phyloP scores from a whole-genome alignment of 1,140 invertebrate genomes.

The Whitmania pigra region DNA sequence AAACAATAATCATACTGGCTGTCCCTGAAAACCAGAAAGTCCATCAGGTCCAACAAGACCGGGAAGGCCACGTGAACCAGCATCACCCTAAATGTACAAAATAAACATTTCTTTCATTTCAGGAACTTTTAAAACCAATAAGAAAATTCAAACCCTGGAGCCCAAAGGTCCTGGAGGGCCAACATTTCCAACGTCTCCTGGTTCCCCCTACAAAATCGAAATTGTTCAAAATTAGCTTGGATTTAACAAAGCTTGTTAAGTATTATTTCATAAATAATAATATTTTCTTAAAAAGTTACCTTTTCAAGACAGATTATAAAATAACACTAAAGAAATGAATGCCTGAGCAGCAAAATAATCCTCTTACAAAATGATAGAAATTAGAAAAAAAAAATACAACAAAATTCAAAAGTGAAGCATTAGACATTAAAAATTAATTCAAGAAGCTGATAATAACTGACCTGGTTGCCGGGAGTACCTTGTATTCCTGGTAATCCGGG shows the following conservation, averaged over 20 bases:
- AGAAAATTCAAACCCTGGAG: background rate
- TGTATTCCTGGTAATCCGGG: conserved; percentile 15
- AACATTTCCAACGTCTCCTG: conserved; percentile 2
- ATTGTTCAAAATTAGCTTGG: background rate
- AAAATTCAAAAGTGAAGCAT: background rate
- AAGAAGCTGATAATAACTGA: background rate
- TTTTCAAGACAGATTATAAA: too few species aligned
- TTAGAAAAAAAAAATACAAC: too few species aligned
- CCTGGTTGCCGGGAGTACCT: conserved; percentile 5
- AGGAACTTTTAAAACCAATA: background rate
- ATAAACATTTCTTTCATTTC: background rate
- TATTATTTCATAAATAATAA: too few species aligned
- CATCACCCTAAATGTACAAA: conserved; percentile 3
- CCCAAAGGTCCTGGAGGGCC: background rate
- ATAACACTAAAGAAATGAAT: too few species aligned
- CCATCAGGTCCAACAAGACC: conserved; percentile 15
- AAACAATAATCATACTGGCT: conserved; percentile 7
- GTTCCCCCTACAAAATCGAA: background rate
- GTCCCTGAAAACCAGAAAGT: conserved; percentile 15
- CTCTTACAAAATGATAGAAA: too few species aligned
- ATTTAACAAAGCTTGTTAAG: too few species aligned
- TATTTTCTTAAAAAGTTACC: too few species aligned
- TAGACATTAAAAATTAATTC: background rate
- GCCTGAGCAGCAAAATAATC: too few species aligned
- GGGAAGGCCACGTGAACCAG: conserved; percentile 1